Evolutionary conservation across 2,888 invertebrate species (phyloP).

Genomic region (Hirtodrosophila confusa): DNA sequence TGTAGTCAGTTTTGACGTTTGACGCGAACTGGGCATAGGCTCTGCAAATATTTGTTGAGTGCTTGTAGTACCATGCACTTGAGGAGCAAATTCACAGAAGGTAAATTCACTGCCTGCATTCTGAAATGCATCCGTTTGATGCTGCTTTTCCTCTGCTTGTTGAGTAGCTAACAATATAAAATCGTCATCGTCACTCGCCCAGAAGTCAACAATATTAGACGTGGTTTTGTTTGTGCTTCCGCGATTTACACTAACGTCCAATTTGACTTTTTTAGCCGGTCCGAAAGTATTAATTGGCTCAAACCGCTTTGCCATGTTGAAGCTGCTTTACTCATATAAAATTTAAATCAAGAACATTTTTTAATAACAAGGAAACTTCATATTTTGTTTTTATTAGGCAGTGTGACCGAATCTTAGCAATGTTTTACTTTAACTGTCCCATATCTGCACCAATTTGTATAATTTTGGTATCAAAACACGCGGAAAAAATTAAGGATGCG

Average conservation of each 20-base stretch:
- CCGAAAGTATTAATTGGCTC: slow-evolving; percentile 76
- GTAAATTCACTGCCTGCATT: slow-evolving; percentile 66
- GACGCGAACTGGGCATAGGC: not conserved
- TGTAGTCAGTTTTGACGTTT: not conserved
- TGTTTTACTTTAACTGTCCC: no score
- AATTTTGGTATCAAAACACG: no score
- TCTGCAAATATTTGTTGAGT: slow-evolving; percentile 67
- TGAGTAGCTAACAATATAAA: slow-evolving; percentile 82
- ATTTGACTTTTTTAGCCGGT: slow-evolving; percentile 77
- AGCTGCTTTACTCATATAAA: no score
- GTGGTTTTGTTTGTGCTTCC: slow-evolving; percentile 26
- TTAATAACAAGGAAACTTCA: no score
- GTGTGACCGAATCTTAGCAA: no score
- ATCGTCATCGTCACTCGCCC: slow-evolving; percentile 83
- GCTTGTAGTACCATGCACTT: slow-evolving; percentile 69
- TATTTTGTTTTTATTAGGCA: no score
- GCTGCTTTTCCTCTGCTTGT: slow-evolving; percentile 73
- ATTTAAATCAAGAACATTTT: no score
- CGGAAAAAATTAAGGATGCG: no score
- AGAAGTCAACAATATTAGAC: slow-evolving; percentile 64
- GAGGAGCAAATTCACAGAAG: slow-evolving; percentile 75
- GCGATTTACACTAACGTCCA: slow-evolving; percentile 73
- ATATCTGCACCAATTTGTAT: no score
- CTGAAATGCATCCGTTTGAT: slow-evolving; percentile 5
- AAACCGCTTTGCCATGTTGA: slow-evolving; percentile 76